These are phyloP conservation scores for Pipistrellus kuhlii DNA, from an alignment of 2,797 vertebrate species.

Conservation along the genomic window DNA sequence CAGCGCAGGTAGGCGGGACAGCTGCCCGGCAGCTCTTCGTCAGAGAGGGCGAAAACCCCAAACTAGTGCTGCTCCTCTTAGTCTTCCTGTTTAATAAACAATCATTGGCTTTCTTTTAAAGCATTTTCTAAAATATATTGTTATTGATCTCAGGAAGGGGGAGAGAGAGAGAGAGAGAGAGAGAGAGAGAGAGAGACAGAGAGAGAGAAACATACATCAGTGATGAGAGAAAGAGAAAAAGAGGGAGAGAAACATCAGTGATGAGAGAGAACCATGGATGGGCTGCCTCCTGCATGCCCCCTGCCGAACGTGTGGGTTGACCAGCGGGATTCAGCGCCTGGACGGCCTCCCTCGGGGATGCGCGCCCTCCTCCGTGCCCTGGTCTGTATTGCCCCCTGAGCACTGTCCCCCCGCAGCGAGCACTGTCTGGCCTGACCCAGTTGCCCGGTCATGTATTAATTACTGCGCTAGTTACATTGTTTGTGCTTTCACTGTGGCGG, in stretches of 20 bases:
- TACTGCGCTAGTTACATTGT: no score
- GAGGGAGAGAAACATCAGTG: no score
- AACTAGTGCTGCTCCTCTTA: not conserved
- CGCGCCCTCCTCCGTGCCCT: not conserved
- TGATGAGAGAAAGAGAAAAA: no score
- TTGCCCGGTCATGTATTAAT: no score
- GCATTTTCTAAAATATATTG: not conserved
- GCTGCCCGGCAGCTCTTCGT: not conserved
- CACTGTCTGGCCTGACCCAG: not conserved
- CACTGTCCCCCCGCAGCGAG: not conserved
- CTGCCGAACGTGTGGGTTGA: not conserved
- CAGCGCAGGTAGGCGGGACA: conserved; percentile 89
- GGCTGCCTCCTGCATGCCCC: no score
- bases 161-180: no score
- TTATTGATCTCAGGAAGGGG: no score
- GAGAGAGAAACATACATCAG: no score
- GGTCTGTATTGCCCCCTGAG: not conserved
- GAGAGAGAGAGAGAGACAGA: no score
- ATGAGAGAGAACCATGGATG: no score
- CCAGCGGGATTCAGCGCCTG: not conserved
- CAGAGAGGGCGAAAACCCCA: not conserved
- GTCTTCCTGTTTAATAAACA: not conserved
- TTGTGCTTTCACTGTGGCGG: no score
- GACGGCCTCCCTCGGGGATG: not conserved
- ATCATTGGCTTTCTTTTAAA: not conserved